Base-by-base conservation (phyloP, 2,888 invertebrate species). In the Apocheima hispidaria region DNA sequence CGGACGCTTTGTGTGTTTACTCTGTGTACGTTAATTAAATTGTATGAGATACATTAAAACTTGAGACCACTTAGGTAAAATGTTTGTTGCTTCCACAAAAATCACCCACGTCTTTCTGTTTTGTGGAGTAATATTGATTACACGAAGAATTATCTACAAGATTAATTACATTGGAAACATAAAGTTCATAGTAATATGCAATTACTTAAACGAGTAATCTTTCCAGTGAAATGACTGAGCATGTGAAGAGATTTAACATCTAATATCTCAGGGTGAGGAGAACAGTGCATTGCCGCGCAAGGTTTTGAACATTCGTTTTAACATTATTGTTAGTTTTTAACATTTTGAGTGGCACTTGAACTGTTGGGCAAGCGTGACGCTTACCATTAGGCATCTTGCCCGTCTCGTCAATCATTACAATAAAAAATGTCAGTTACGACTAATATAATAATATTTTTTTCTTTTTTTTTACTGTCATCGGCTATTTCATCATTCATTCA, bases 111-210 rank as follows among this genome's bases (percentile, higher is more conserved):
- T 16, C 1, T 46, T 30, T 20, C 35, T 3, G 21, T 35, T 49
- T 21, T 12, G 12, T 7, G 18, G 6, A 4, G 21, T 3, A n/a
- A n/a, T n/a, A 35, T 49, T 49, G 49, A 49, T 49, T 49, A 49
- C 49, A 21, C 23, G 3, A 49, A 35, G 18, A 10, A n/a, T 23
- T 14, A 2, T 33, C 30, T 30, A 28, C 33, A 48, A 48, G 48
- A 48, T 49, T 49, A 36, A 49, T 35, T 14, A 14, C 35, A n/a
- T 35, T 33, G n/a, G 18, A 48, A 48, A 33, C 12, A 48, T 2
- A 35, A 36, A 14, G 2, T 38, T 4, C 14, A n/a, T 35, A 10
- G 7, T 1, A 30, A 30, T 10, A 1, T 30, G 30, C 30, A 30
- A 12, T 12, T 30, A 30, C 12, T 30, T 23, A 23, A 23, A 30